Evolutionary conservation across 2,113 vertebrate species (phyloP).

Genomic region (Cervus canadensis): DNA sequence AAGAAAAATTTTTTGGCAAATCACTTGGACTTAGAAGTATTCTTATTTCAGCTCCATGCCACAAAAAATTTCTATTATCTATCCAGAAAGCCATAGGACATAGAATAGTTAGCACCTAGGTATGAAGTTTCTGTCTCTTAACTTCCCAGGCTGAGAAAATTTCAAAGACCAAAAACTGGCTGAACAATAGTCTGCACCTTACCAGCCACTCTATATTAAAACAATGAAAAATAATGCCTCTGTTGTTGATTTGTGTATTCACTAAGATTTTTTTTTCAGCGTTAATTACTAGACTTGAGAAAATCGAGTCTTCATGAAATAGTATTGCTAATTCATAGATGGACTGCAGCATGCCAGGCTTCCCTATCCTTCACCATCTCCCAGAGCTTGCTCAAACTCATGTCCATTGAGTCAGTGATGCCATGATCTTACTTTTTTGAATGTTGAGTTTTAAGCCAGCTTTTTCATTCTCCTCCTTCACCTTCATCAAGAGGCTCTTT

Average conservation of each 20-base stretch:
- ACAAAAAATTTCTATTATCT: not conserved
- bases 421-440: not conserved
- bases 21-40: not conserved
- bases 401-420: not conserved
- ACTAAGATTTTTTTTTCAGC: not conserved
- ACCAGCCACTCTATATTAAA: not conserved
- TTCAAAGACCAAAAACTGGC: not conserved
- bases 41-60: not conserved
- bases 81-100: not conserved
- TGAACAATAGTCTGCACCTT: not conserved
- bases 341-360: not conserved
- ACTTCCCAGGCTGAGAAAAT: not conserved
- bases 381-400: not conserved
- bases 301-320: not conserved
- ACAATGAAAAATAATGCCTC: not conserved
- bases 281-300: not conserved
- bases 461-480: not conserved
- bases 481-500: not conserved
- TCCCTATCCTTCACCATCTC: not conserved
- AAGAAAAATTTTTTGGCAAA: not conserved
- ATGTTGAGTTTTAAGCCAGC: not conserved
- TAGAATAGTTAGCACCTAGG: not conserved
- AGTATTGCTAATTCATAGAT: not conserved
- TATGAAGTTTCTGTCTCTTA: not conserved
- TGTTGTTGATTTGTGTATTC: not conserved